A percentile compares a stretch with the other conserved stretches of the same genome.
These are phyloP conservation scores for Petrolisthes cinctipes DNA, from an alignment of 2,888 invertebrate species.

Conservation along the genomic window DNA sequence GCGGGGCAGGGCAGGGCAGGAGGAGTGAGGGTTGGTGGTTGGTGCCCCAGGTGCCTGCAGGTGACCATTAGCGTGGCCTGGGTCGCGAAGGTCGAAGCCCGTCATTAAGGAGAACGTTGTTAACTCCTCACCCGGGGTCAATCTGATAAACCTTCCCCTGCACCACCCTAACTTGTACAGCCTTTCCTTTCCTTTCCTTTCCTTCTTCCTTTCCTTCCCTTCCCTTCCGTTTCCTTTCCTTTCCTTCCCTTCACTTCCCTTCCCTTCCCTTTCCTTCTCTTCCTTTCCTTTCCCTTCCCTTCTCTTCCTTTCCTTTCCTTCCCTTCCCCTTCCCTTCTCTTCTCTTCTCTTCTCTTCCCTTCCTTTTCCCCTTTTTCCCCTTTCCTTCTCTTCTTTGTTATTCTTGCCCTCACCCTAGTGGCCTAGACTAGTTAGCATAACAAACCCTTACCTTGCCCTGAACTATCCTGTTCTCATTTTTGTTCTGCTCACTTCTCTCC, in stretches of 20 bases:
- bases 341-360: neutral
- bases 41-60: slow-evolving; percentile 16
- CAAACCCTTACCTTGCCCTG: neutral
- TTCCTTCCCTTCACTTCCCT: neutral
- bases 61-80: slow-evolving; percentile 42
- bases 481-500: neutral
- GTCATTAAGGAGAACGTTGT: slow-evolving; percentile 58
- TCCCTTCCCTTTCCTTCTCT: neutral
- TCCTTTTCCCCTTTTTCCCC: neutral
- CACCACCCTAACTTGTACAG: neutral
- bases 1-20: neutral
- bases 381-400: too few species aligned
- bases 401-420: too few species aligned
- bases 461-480: neutral
- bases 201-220: neutral
- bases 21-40: neutral
- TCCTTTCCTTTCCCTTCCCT: neutral
- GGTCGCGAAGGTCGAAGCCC: slow-evolving; percentile 45
- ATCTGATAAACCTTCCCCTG: slow-evolving; percentile 37
- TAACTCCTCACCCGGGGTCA: slow-evolving; percentile 48
- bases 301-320: neutral
- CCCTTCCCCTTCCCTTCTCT: neutral
- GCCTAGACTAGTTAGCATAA: neutral
- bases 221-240: neutral
- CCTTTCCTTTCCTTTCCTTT: neutral